These are phyloP conservation scores for Gallinago paraguaiae DNA, from an alignment of 2,113 vertebrate genomes.

Conservation along the genomic window DNA sequence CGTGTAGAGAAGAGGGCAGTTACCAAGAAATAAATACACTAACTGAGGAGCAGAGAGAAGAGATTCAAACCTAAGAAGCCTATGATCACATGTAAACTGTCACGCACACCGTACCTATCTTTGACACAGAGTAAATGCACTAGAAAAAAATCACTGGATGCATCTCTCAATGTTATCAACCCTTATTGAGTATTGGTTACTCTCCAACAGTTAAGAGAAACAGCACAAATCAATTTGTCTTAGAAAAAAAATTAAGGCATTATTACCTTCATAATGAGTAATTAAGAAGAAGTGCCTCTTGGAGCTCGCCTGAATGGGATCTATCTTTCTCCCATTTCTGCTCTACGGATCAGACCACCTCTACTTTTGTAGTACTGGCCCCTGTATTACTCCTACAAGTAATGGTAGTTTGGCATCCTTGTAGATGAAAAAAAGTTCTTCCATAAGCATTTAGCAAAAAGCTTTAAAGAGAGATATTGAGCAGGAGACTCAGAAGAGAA, in stretches of 20 bases:
- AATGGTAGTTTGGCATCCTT: not conserved
- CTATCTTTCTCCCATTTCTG: not conserved
- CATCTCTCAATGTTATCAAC: not conserved
- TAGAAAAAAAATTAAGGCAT: not conserved
- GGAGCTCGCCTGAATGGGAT: not conserved
- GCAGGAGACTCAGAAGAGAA: not conserved
- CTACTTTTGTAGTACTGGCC: not conserved
- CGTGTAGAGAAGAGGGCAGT: not conserved
- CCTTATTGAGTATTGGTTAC: not conserved
- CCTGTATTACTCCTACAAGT: not conserved
- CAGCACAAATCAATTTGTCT: not conserved
- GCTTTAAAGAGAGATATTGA: not conserved
- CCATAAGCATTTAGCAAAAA: not conserved
- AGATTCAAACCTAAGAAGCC: not conserved
- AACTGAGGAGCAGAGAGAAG: not conserved
- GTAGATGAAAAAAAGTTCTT: not conserved
- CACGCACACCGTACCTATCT: accelerated
- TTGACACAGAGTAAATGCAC: not conserved
- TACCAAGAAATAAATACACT: not conserved
- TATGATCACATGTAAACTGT: not conserved
- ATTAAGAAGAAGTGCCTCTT: not conserved
- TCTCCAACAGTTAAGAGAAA: not conserved
- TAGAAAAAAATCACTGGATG: not conserved
- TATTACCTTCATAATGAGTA: not conserved
- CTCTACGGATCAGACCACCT: not conserved